Base-by-base conservation (phyloP, 2,797 vertebrate species). In the Notoglanidium macrostoma region DNA sequence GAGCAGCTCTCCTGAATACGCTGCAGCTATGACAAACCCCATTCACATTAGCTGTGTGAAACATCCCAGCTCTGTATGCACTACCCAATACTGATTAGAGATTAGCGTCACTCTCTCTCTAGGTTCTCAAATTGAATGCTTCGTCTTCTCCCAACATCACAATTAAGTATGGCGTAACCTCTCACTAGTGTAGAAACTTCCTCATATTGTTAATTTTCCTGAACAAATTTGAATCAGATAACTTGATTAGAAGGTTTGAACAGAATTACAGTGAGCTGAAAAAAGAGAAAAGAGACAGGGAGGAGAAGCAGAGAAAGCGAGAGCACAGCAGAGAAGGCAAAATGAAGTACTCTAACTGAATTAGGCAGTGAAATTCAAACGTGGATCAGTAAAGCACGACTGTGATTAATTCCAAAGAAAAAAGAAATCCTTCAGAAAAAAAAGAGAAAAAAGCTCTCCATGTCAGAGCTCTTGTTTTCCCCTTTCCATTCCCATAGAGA, bases 401-500 rank as follows among this genome's bases (percentile, higher is more conserved):
- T 94, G 94, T 94, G 93, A 95, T 95, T 92, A 90, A 93, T 93
- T 79, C 89, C 88, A 92, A 95, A 92, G 87, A 95, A 92, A 92
- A 95, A 82, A 84, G 84, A 12, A 86, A 68, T 59, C 44, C 70
- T 32, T 67, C 78, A 19, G 73, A 8, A 59, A 61, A 81, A 81
- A 74, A 49, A 74, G 23, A 82, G 51, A 74, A 61, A 61, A 74
- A 61, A 77, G 84, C 82, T 94, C 95, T 95, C 96, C 95, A 97
- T 96, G 97, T 95, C 96, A 96, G 97, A 96, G 95, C 97, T 98
- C 97, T 98, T 99, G 97, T 99, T 97, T 97, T 97, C 93, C 95
- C 19, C 94, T 97, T 96, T 96, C 97, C 97, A 98, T 99, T 98
- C 97, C 97, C 98, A 97, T 96, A 96, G 98, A 98, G 98, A 97